Evolutionary conservation across 2,113 vertebrate species (phyloP), one percentile per base, ranked within the genome.

Genomic region (Psophia crepitans): DNA sequence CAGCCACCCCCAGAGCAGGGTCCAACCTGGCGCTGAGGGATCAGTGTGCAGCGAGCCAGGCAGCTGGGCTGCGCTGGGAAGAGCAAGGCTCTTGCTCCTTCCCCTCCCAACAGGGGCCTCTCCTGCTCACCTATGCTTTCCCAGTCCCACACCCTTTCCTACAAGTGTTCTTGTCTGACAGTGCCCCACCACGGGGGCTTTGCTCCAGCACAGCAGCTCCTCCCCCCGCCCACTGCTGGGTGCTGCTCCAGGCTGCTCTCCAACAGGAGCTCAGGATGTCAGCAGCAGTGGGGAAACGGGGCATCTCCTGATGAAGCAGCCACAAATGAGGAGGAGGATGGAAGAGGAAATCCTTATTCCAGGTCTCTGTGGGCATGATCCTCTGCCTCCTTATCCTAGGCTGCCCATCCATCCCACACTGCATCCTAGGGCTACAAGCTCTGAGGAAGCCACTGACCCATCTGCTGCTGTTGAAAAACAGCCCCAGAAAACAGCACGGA

Each of bases 91-190:
- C 44, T 46, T 63, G 17, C 63, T 84, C 28, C 27, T 77, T 84
- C 18, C 63, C n/a, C 41, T 80, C 70, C 33, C 63, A 80, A 32
- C 4, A 46, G 12, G 28, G 20, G 39, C 60, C 48, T 27, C 26
- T 90, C 15, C 23, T n/a, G 30, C 61, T 46, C 2, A 0, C 18
- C 18, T 33, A 28, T 16, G 14, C 0, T 0, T 46, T 8, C 35
- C 56, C 56, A 95, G 56, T 27, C 71, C 15, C 1, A 77, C 35
- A 35, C 23, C 49, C 75, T 65, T 57, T 85, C 43, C 61, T 23
- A 0, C 22, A 46, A 28, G 14, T 6, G 32, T 21, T 61, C 49
- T 19, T 68, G 30, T 74, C 68, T 70, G 57, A 70, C 63, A 70
- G 17, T 39, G 27, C 28, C 43, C 18, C 12, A 33, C 12, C 65